phyloP scores from a whole-genome alignment of 1,140 invertebrate genomes.

The Eulimnadia texana region DNA sequence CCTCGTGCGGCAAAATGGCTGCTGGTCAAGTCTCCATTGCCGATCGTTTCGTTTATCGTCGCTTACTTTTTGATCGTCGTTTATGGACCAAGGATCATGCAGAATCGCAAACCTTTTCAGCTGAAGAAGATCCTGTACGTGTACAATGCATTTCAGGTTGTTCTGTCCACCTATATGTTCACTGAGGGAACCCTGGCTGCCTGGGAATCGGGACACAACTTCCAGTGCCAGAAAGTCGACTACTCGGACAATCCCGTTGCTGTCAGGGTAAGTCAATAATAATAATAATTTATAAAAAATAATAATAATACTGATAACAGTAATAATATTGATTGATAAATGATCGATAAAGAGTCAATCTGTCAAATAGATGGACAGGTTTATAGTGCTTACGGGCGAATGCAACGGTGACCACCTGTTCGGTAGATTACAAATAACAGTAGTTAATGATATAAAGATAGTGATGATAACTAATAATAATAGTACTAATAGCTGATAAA shows the following conservation, averaged over 20 bases:
- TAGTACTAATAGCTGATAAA: too few relatives aligned
- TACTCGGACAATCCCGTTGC: constrained; percentile 52
- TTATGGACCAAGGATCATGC: constrained; percentile 47
- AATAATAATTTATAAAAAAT: neutral
- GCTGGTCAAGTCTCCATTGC: neutral
- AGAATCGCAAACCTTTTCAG: constrained; percentile 66
- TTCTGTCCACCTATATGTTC: constrained; percentile 37
- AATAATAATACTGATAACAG: neutral
- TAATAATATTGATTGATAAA: constrained; percentile 6
- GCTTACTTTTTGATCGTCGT: neutral
- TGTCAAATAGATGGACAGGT: too few relatives aligned
- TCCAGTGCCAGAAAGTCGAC: constrained; percentile 70
- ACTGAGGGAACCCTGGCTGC: constrained; percentile 22
- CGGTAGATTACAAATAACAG: too few relatives aligned
- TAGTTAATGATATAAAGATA: too few relatives aligned
- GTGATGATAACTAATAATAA: too few relatives aligned
- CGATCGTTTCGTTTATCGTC: neutral
- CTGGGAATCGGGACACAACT: constrained; percentile 46
- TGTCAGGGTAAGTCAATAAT: constrained; percentile 41
- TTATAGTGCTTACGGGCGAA: too few relatives aligned
- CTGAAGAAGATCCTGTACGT: constrained; percentile 57
- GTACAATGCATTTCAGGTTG: constrained; percentile 73
- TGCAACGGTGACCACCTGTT: too few relatives aligned
- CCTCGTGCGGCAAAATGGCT: constrained; percentile 1
- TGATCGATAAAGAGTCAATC: too few relatives aligned